Conservation (phyloP, 1,140 invertebrate species). For the Microplitis demolitor region DNA sequence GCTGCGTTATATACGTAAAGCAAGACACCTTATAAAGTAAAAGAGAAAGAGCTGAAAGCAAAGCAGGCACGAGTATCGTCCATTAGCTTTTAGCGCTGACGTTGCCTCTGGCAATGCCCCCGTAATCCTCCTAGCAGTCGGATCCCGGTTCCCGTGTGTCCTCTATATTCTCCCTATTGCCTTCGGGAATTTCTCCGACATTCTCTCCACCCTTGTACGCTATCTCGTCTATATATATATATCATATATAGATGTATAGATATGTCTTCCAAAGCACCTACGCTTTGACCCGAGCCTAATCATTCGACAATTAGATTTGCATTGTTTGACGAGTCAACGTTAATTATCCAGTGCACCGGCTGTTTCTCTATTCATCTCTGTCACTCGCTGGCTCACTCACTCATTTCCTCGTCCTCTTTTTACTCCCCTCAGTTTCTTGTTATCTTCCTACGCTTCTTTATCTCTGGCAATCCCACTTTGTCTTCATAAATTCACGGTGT, state of each 20-base stretch:
- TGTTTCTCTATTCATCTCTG: not conserved
- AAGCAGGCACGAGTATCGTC: conserved; percentile 4
- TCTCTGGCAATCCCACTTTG: no score
- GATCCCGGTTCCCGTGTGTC: not conserved
- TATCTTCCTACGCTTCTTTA: no score
- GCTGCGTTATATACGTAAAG: not conserved
- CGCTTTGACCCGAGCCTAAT: conserved; percentile 6
- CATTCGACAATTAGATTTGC: conserved; percentile 26
- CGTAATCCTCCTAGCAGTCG: conserved; percentile 2
- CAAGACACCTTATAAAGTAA: conserved; percentile 7
- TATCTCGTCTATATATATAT: no score
- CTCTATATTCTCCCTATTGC: not conserved
- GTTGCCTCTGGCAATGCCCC: conserved; percentile 14
- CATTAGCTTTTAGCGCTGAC: conserved; percentile 28
- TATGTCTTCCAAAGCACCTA: not conserved
- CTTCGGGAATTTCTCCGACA: not conserved
- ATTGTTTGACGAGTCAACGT: conserved; percentile 14
- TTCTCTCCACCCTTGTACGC: not conserved
- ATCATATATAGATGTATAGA: not conserved
- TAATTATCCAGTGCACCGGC: conserved; percentile 18
- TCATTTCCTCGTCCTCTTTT: not conserved
- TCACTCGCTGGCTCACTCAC: not conserved
- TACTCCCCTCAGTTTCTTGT: no score
- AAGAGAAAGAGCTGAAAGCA: not conserved
- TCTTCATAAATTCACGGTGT: no score